Evolutionary conservation across 37 sponge, comb jelly and placozoan genomes (phyloP).

Genomic region (Amphimedon queenslandica): DNA sequence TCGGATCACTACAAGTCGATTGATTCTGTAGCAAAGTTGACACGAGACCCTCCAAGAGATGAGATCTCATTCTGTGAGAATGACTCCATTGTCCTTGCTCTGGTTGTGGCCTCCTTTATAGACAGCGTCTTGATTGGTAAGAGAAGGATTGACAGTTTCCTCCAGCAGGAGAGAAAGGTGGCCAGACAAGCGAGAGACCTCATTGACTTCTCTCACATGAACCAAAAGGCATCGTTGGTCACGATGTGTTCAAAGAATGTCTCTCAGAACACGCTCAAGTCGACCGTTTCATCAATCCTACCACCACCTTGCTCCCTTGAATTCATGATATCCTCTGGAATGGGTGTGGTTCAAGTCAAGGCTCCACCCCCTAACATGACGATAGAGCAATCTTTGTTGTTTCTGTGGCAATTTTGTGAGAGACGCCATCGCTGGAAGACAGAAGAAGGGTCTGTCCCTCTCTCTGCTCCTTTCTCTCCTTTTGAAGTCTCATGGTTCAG

Average conservation of each 20-base stretch:
- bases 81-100: slow-evolving; percentile 15
- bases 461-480: slow-evolving; percentile 40
- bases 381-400: background rate
- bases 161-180: background rate
- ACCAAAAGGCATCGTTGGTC: slow-evolving; percentile 4
- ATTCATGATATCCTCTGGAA: background rate
- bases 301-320: background rate
- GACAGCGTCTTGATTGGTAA: slow-evolving; percentile 37
- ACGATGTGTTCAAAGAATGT: background rate
- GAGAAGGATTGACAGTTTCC: background rate
- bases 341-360: background rate
- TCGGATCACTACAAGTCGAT: slow-evolving; percentile 12
- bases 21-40: slow-evolving; percentile 5
- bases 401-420: slow-evolving; percentile 68
- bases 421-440: slow-evolving; percentile 30
- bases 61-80: slow-evolving; percentile 29
- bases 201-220: slow-evolving; percentile 8
- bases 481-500: slow-evolving; percentile 22
- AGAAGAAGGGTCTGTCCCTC: background rate
- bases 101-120: slow-evolving; percentile 45
- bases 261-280: background rate
- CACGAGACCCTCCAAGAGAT: background rate
- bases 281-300: background rate
- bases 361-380: background rate
- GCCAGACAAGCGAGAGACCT: background rate